phyloP scores from a whole-genome alignment of 2,888 invertebrate species.

The Tolmerus cingulatus region DNA sequence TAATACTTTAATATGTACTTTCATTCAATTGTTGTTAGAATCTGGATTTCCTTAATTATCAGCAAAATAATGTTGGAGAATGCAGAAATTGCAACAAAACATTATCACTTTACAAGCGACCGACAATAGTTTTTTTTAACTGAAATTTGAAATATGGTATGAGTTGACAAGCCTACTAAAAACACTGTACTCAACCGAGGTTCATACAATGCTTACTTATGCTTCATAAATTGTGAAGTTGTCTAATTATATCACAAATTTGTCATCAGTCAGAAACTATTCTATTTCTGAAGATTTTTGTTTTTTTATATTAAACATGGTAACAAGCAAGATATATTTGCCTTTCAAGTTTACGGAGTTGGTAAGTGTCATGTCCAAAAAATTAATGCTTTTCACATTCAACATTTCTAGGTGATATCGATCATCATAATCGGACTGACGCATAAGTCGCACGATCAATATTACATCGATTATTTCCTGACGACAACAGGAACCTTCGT shows the following conservation, averaged over 20 bases:
- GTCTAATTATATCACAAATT: neutral
- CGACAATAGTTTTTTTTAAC: no score
- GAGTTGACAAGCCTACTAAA: neutral
- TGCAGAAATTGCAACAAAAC: no score
- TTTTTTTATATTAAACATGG: neutral
- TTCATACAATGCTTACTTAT: neutral
- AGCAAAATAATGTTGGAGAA: no score
- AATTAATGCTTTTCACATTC: neutral
- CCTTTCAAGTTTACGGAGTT: neutral
- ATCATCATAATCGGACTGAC: neutral
- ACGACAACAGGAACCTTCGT: neutral
- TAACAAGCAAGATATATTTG: neutral
- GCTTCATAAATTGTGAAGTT: neutral
- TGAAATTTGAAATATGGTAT: no score
- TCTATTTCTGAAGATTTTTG: neutral
- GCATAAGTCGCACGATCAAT: neutral
- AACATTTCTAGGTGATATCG: neutral
- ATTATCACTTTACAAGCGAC: no score
- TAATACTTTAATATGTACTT: no score
- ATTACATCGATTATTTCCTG: slow-evolving; percentile 2
- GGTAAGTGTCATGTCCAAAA: neutral
- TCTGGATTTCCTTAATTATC: no score
- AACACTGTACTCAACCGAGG: neutral
- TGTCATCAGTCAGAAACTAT: neutral
- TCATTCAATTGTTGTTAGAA: no score